A percentile compares a stretch with the other conserved stretches of the same genome.
phyloP scores from a whole-genome alignment of 1,140 invertebrate genomes.

The Leptinotarsa texana region DNA sequence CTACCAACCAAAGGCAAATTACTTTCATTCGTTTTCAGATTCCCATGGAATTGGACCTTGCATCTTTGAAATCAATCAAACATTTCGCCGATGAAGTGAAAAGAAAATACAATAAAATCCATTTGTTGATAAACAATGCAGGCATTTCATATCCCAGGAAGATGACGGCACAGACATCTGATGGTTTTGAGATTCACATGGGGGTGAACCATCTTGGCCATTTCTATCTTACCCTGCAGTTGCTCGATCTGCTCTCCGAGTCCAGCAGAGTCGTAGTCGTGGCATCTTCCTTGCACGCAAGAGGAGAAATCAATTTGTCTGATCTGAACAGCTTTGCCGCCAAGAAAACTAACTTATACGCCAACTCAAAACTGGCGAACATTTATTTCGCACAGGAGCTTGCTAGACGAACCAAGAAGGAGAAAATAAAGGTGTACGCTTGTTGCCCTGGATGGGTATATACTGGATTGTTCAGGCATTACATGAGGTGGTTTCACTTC shows the following conservation, averaged over 20 bases:
- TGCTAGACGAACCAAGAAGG: constrained; percentile 61
- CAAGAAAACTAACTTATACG: constrained; percentile 67
- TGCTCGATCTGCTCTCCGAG: constrained; percentile 66
- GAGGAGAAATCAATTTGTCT: constrained; percentile 73
- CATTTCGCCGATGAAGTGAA: constrained; percentile 70
- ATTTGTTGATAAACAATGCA: constrained; percentile 80
- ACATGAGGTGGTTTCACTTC: constrained; percentile 71
- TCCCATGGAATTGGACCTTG: constrained; percentile 73
- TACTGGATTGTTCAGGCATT: constrained; percentile 73
- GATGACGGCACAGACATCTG: constrained; percentile 64
- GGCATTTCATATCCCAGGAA: constrained; percentile 65
- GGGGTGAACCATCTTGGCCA: constrained; percentile 82
- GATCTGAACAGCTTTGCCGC: constrained; percentile 65
- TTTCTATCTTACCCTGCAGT: constrained; percentile 80
- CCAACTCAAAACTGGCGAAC: constrained; percentile 80
- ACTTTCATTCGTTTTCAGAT: constrained; percentile 57
- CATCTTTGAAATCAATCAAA: constrained; percentile 71
- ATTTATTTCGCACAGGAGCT: constrained; percentile 70
- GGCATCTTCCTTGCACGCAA: constrained; percentile 59
- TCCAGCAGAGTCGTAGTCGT: constrained; percentile 62
- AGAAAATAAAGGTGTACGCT: constrained; percentile 71
- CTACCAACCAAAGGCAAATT: constrained; percentile 7
- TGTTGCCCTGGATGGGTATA: constrained; percentile 86
- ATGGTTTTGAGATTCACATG: constrained; percentile 84
- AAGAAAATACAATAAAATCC: constrained; percentile 64